phyloP scores from a whole-genome alignment of 1,140 invertebrate genomes.

The Lerema accius region DNA sequence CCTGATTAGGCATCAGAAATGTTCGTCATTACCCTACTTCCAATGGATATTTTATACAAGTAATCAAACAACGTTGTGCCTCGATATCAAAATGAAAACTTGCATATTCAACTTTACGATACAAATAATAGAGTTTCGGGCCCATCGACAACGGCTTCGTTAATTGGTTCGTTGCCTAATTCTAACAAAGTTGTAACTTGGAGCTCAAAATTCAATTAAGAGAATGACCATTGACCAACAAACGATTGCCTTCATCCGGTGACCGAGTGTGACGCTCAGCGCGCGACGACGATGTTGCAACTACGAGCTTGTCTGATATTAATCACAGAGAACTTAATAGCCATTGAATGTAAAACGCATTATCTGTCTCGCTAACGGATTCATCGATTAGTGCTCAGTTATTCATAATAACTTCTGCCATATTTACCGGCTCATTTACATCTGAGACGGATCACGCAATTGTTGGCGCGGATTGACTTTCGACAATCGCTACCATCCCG shows the following conservation, averaged over 20 bases:
- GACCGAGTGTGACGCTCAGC: slow-evolving; percentile 10
- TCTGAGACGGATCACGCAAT: slow-evolving; percentile 32
- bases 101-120: not conserved
- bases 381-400: slow-evolving; percentile 27
- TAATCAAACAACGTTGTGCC: not conserved
- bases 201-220: slow-evolving; percentile 24
- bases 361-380: slow-evolving; percentile 25
- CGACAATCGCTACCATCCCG: slow-evolving; percentile 20
- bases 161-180: slow-evolving; percentile 6
- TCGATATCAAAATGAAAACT: not conserved
- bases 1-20: too few species aligned
- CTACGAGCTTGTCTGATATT: slow-evolving; percentile 19
- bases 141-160: not conserved
- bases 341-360: slow-evolving; percentile 27
- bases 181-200: slow-evolving; percentile 13
- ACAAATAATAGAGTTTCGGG: not conserved
- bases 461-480: slow-evolving; percentile 15
- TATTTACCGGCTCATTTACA: slow-evolving; percentile 38
- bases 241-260: slow-evolving; percentile 24
- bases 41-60: not conserved
- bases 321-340: slow-evolving; percentile 30
- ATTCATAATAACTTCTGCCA: slow-evolving; percentile 26
- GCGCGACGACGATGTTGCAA: slow-evolving; percentile 1
- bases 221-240: slow-evolving; percentile 19
- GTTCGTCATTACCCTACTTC: too few species aligned